These are phyloP conservation scores for Oreochromis niloticus DNA, from an alignment of 2,113 vertebrate species.

Conservation along the genomic window DNA sequence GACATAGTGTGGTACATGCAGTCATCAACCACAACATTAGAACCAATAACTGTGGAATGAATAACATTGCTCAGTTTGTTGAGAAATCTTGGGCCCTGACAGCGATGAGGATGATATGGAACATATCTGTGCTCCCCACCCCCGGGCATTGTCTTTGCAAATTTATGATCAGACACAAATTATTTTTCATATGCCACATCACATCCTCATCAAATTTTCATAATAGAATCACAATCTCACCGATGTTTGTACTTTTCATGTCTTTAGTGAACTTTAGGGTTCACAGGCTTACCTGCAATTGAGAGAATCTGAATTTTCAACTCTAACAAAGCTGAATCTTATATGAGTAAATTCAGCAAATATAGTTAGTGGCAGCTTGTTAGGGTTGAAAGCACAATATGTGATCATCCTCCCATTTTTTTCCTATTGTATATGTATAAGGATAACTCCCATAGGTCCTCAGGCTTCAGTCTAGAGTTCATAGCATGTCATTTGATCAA, in stretches of 20 bases:
- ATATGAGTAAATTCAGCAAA: neutral
- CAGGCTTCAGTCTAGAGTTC: neutral
- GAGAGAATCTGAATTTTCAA: neutral
- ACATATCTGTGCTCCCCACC: neutral
- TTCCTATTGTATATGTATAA: neutral
- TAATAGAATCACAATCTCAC: neutral
- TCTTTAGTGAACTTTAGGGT: neutral
- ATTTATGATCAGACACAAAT: neutral
- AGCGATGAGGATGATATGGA: neutral
- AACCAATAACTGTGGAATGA: neutral
- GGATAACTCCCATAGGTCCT: neutral
- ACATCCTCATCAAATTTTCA: neutral
- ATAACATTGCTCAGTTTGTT: neutral
- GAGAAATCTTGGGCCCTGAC: neutral
- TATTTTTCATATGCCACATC: neutral
- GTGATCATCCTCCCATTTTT: neutral
- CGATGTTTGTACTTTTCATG: neutral
- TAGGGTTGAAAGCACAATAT: neutral
- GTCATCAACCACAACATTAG: neutral
- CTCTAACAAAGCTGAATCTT: neutral
- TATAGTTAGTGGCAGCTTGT: neutral
- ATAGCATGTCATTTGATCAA: neutral
- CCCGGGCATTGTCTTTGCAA: neutral
- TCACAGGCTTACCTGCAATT: neutral
- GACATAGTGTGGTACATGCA: neutral